These are phyloP conservation scores for Eustalomyia histrio DNA, from an alignment of 2,888 invertebrate species.

Conservation along the genomic window DNA sequence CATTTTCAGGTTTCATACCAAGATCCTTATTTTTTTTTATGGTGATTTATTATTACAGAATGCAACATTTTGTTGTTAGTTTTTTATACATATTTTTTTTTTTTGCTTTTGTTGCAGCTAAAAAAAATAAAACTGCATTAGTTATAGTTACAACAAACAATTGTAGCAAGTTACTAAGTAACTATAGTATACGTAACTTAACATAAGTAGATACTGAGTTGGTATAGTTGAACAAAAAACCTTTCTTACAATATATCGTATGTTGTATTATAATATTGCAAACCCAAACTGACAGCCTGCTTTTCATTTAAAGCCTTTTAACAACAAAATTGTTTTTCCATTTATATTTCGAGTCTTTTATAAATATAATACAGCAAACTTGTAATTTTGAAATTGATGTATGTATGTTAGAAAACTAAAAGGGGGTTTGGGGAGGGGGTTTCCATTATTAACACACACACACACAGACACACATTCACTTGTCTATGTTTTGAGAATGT, in stretches of 20 bases:
- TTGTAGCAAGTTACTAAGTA: conserved; percentile 2
- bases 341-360: background rate
- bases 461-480: no score
- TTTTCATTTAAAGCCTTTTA: conserved; percentile 35
- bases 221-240: background rate
- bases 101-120: background rate
- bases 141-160: conserved; percentile 23
- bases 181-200: no score
- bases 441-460: no score
- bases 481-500: background rate
- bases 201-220: no score
- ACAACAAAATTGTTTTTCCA: conserved; percentile 13
- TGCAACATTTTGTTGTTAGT: conserved; percentile 24
- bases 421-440: no score
- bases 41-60: conserved; percentile 59
- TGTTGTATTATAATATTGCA: conserved; percentile 29
- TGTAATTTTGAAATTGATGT: conserved; percentile 4
- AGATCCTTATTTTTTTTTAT: conserved; percentile 27
- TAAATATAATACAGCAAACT: background rate
- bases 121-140: conserved; percentile 47
- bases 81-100: background rate
- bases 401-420: background rate
- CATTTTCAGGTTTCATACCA: conserved; percentile 5
- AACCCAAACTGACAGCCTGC: conserved; percentile 36
- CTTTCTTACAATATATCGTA: conserved; percentile 23